Percentiles rank a stretch among this genome's conserved stretches.
phyloP scores from a whole-genome alignment of 2,797 vertebrate genomes.

The Eupleurogrammus muticus region DNA sequence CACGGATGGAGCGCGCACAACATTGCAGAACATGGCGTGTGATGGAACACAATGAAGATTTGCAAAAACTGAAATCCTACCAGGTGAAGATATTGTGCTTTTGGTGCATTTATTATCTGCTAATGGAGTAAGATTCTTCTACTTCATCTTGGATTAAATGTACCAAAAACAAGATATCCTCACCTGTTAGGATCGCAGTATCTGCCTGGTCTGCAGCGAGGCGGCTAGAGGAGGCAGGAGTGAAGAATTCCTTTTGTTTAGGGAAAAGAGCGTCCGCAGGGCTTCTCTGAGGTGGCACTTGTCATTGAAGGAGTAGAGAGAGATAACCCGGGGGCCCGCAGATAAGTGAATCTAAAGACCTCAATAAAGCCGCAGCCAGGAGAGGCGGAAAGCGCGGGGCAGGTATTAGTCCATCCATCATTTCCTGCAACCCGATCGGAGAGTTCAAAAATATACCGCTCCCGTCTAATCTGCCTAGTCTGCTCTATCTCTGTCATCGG shows the following conservation, averaged over 20 bases:
- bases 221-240: slow-evolving; percentile 1
- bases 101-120: no score
- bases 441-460: slow-evolving; percentile 80
- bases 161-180: no score
- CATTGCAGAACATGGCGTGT: no score
- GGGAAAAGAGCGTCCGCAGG: slow-evolving; percentile 50
- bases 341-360: slow-evolving; percentile 84
- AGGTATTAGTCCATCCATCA: slow-evolving; percentile 84
- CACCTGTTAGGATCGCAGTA: no score
- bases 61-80: no score
- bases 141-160: no score
- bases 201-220: slow-evolving; percentile 26
- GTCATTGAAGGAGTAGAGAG: slow-evolving; percentile 68
- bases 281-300: slow-evolving; percentile 68
- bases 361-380: slow-evolving; percentile 73
- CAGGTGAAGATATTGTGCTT: no score
- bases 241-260: slow-evolving; percentile 52
- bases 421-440: slow-evolving; percentile 73
- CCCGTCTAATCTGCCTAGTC: slow-evolving; percentile 67
- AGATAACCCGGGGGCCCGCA: slow-evolving; percentile 68
- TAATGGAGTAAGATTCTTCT: no score
- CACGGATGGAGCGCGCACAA: slow-evolving; percentile 54
- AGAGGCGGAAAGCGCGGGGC: slow-evolving; percentile 60
- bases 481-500: slow-evolving; percentile 71
- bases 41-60: no score